Percentiles rank a stretch among this genome's conserved stretches.
These are phyloP conservation scores for Pampus argenteus DNA, from an alignment of 2,797 vertebrate genomes.

Conservation along the genomic window DNA sequence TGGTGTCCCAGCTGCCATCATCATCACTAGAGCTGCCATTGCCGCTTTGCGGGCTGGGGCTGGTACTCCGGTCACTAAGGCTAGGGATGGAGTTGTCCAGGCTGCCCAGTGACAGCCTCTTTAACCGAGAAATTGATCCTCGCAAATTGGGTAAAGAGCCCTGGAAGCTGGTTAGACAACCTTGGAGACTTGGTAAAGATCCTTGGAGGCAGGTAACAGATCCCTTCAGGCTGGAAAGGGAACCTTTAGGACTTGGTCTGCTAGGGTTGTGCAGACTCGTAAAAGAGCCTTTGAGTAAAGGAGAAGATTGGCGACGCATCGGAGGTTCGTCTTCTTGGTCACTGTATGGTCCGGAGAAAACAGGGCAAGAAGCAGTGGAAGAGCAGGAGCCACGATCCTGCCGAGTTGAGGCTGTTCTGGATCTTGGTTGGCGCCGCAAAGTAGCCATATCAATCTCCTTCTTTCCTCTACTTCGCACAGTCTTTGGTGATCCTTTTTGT, in stretches of 20 bases:
- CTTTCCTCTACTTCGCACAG: conserved; percentile 24
- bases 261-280: conserved; percentile 61
- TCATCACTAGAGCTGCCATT: conserved; percentile 81
- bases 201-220: conserved; percentile 62
- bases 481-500: conserved; percentile 61
- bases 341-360: conserved; percentile 79
- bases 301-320: conserved; percentile 75
- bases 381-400: conserved; percentile 81
- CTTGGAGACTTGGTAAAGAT: conserved; percentile 62
- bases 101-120: conserved; percentile 65
- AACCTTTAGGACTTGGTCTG: conserved; percentile 50
- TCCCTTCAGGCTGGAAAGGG: conserved; percentile 57
- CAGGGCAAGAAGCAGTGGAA: conserved; percentile 81
- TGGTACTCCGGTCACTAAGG: conserved; percentile 63
- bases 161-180: conserved; percentile 61
- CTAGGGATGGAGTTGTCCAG: conserved; percentile 58
- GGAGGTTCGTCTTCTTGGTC: conserved; percentile 75
- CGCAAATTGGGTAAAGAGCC: conserved; percentile 68
- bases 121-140: conserved; percentile 63
- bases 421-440: conserved; percentile 60
- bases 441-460: conserved; percentile 65
- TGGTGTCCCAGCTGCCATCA: conserved; percentile 86
- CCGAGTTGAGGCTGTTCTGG: conserved; percentile 59
- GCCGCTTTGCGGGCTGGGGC: conserved; percentile 62
- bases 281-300: conserved; percentile 73